A percentile compares a stretch with the other conserved stretches of the same genome.
Conservation (phyloP, 1,140 invertebrate genomes). For the Goniozus legneri region DNA sequence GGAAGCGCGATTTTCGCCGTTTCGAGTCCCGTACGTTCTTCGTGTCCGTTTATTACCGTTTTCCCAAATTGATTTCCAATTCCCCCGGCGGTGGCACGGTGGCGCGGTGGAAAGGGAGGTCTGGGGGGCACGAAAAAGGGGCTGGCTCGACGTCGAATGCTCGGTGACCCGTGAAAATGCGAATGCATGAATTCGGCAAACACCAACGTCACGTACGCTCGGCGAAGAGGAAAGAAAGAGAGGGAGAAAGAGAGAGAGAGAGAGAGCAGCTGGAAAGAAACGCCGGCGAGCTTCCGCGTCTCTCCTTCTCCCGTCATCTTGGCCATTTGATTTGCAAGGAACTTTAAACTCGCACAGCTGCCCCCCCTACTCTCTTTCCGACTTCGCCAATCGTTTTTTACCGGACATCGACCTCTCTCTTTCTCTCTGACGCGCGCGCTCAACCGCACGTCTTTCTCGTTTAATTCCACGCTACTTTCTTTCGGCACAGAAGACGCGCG, state of each 20-base stretch:
- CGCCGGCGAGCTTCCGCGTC: not conserved
- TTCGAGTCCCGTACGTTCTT: too few species aligned
- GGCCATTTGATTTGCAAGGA: conserved; percentile 29
- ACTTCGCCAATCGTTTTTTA: too few species aligned
- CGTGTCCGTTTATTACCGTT: conserved; percentile 34
- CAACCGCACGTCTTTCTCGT: too few species aligned
- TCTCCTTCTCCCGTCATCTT: conserved; percentile 6
- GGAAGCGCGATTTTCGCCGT: too few species aligned
- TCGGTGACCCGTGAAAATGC: conserved; percentile 45
- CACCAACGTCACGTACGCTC: conserved; percentile 36
- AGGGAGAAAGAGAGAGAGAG: not conserved
- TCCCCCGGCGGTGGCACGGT: conserved; percentile 7
- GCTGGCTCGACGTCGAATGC: conserved; percentile 32
- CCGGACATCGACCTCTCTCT: too few species aligned
- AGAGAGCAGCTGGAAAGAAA: conserved; percentile 2
- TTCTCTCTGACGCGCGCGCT: too few species aligned
- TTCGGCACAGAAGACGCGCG: too few species aligned
- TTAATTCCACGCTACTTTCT: too few species aligned
- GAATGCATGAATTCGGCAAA: conserved; percentile 43
- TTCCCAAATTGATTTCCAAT: conserved; percentile 34
- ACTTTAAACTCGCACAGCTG: conserved; percentile 23
- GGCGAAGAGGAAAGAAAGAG: not conserved
- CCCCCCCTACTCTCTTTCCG: not conserved
- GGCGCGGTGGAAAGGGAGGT: conserved; percentile 10
- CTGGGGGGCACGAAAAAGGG: conserved; percentile 24